Percentiles rank a stretch among this genome's conserved stretches.
These are phyloP conservation scores for Marronus borbonicus DNA, from an alignment of 2,888 invertebrate genomes.

Conservation along the genomic window DNA sequence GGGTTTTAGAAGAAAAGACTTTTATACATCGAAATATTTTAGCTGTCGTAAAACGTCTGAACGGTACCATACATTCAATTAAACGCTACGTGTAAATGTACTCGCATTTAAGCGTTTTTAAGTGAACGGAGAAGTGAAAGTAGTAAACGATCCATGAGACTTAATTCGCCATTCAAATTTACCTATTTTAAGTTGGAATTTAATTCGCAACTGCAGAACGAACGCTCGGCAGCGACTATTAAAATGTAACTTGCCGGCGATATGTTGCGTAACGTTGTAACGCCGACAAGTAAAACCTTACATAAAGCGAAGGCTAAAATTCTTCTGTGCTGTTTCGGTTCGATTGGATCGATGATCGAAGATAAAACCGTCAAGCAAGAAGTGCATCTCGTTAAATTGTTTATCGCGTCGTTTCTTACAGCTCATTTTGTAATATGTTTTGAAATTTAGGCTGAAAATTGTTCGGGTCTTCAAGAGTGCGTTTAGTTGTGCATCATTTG, in stretches of 20 bases:
- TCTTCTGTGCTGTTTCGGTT: conserved; percentile 3
- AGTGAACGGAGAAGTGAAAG: conserved; percentile 52
- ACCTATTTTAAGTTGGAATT: conserved; percentile 43
- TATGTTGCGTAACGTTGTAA: conserved; percentile 35
- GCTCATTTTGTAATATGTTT: too few relatives aligned
- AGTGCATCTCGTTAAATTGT: too few relatives aligned
- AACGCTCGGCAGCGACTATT: conserved; percentile 13
- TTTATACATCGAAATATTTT: too few relatives aligned
- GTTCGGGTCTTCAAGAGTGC: too few relatives aligned
- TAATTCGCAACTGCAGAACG: conserved; percentile 41
- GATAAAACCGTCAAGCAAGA: conserved; percentile 4
- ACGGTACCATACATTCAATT: too few relatives aligned
- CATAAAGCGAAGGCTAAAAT: conserved; percentile 34
- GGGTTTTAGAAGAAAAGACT: too few relatives aligned
- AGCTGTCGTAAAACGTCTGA: too few relatives aligned
- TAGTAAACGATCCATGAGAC: conserved; percentile 49
- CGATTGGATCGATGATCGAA: background rate
- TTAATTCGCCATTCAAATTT: conserved; percentile 51
- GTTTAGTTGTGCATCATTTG: too few relatives aligned
- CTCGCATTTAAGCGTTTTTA: background rate
- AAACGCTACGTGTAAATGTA: background rate
- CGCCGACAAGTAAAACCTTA: conserved; percentile 38
- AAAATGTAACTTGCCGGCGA: conserved; percentile 18
- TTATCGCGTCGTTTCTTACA: too few relatives aligned
- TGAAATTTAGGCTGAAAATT: too few relatives aligned